A percentile compares a stretch with the other conserved stretches of the same genome.
Evolutionary conservation across 2,113 vertebrate genomes (phyloP).

Genomic region (Excalfactoria chinensis): DNA sequence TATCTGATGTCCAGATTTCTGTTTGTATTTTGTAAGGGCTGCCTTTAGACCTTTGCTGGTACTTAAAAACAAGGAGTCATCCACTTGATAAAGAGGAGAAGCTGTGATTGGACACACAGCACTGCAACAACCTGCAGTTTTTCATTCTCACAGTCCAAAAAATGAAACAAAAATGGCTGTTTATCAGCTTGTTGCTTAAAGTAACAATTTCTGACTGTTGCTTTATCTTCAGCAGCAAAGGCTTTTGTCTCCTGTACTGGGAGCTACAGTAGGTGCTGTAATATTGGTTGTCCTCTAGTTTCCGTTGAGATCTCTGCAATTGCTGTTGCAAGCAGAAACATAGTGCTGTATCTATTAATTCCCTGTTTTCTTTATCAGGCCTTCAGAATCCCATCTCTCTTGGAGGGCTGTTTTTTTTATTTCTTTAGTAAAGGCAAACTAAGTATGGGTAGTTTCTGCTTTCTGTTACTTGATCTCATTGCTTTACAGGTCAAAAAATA

Average conservation of each 20-base stretch:
- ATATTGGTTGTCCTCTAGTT: neutral
- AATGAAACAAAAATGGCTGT: neutral
- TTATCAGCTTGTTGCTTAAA: neutral
- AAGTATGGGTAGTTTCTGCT: neutral
- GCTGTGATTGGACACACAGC: neutral
- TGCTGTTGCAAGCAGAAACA: neutral
- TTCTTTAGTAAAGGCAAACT: neutral
- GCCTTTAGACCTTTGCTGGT: neutral
- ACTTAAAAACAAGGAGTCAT: neutral
- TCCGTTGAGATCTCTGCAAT: neutral
- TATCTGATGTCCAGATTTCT: neutral
- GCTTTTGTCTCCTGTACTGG: fast-evolving
- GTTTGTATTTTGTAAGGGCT: neutral
- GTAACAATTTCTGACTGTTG: neutral
- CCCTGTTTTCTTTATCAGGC: neutral
- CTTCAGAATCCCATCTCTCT: neutral
- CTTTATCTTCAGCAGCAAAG: neutral
- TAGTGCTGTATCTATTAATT: neutral
- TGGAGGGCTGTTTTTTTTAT: neutral
- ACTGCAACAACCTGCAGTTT: neutral
- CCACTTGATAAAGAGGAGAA: neutral
- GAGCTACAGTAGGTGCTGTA: neutral
- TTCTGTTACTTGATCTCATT: neutral
- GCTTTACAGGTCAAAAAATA: neutral
- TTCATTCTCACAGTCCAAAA: neutral